These are phyloP conservation scores for Carollia perspicillata DNA, from an alignment of 2,113 vertebrate species.

Conservation along the genomic window DNA sequence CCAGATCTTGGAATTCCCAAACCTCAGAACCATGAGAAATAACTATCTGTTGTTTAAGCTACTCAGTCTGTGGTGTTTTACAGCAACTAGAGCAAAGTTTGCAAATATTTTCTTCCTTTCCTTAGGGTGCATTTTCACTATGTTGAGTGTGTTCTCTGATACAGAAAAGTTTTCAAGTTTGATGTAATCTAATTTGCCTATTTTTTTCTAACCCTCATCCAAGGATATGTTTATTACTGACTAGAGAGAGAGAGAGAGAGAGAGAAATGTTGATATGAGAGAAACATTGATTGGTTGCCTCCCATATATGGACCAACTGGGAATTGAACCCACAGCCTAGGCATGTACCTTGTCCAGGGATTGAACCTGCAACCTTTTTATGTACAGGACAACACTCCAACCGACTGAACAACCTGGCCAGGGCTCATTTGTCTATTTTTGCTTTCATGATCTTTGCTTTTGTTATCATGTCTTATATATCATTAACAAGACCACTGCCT, in stretches of 20 bases:
- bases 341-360: too few relatives aligned
- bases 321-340: too few relatives aligned
- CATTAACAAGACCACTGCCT: background rate
- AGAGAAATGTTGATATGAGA: too few relatives aligned
- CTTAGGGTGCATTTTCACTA: background rate
- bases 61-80: background rate
- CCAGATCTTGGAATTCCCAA: background rate
- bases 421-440: background rate
- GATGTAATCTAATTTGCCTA: background rate
- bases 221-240: too few relatives aligned
- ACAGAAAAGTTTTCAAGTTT: background rate
- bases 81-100: background rate
- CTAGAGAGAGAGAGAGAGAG: too few relatives aligned
- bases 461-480: background rate
- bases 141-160: background rate
- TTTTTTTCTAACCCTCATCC: too few relatives aligned
- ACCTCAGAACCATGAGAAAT: background rate
- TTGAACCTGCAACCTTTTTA: too few relatives aligned
- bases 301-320: too few relatives aligned
- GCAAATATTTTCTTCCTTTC: background rate
- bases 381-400: too few relatives aligned
- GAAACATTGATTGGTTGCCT: too few relatives aligned
- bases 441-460: background rate
- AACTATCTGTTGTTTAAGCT: background rate
- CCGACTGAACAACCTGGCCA: too few relatives aligned